Evolutionary conservation across 30 jellyfish, hydroid and myxozoan species (phyloP).

Genomic region (Catostylus mosaicus): DNA sequence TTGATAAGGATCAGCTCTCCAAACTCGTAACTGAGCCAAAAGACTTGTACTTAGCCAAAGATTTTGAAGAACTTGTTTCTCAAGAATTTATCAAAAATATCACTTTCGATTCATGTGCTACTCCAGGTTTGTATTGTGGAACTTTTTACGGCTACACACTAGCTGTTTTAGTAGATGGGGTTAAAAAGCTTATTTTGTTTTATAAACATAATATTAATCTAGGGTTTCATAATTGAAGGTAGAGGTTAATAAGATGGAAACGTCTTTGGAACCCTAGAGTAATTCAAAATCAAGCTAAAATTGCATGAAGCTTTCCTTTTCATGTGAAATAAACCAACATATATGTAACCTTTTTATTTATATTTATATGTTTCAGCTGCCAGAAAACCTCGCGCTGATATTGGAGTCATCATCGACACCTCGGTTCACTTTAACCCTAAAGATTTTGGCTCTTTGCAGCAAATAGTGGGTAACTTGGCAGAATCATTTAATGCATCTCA

Average conservation of each 20-base stretch:
- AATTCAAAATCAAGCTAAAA: no score
- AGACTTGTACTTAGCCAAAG: constrained; percentile 47
- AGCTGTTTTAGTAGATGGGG: no score
- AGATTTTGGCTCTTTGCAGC: constrained; percentile 35
- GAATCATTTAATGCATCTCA: constrained; percentile 26
- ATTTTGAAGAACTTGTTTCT: constrained; percentile 62
- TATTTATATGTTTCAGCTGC: neutral
- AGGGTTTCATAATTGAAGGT: neutral
- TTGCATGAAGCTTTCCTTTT: no score
- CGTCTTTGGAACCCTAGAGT: no score
- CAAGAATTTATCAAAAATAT: constrained; percentile 28
- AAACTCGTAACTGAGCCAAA: constrained; percentile 19
- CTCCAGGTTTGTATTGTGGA: constrained; percentile 46
- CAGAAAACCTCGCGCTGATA: constrained; percentile 30
- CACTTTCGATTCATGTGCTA: constrained; percentile 41
- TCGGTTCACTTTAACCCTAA: constrained; percentile 14
- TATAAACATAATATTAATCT: neutral
- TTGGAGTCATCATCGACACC: constrained; percentile 60
- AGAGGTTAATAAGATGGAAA: no score
- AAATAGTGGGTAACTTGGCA: constrained; percentile 38
- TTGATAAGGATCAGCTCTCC: constrained; percentile 35
- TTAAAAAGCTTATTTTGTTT: neutral
- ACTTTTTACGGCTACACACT: no score
- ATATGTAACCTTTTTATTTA: no score
- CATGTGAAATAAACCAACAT: no score